Base-by-base conservation (phyloP, 2,113 vertebrate species). In the Dipodomys stephensi region DNA sequence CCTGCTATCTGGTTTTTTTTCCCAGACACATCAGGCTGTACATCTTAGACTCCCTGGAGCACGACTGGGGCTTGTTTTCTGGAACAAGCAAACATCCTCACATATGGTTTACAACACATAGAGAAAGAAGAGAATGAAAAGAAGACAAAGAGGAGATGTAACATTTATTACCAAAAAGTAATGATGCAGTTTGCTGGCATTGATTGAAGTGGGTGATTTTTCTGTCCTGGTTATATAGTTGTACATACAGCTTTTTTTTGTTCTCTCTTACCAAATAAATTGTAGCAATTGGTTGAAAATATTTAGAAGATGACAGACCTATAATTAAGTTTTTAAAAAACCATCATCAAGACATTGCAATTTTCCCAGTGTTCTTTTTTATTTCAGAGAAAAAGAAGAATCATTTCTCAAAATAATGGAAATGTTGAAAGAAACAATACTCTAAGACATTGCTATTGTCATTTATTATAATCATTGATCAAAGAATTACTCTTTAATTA, bases 281-380 rank as follows among this genome's bases (percentile, higher is more conserved):
- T 93, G 44, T 71, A 95, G 39, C 68, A 80, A 88, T 97, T 74
- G 93, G 4, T 39, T 27, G 49, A 96, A 96, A 87, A 81, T 79
- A 16, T 78, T 44, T 27, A 81, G 67, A 1, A 82, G 18, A 60
- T 32, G 95, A 39, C 72, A 95, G 27, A 87, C 68, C 78, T 97
- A 60, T 85, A 95, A 81, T 86, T 93, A 95, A 62, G 7, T 94
- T 98, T 96, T 85, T 46, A 85, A 88, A 92, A 39, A 97, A 71
- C 15, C 72, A 92, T 69, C 78, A 93, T 11, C 1, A 73, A 53
- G 92, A 35, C 7, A 28, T 60, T 46, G 49, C 7, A 11, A 20
- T 91, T 96, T 97, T 93, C 83, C 68, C 95, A 96, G 96, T 92
- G 73, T 94, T 95, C 7, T 82, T 92, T 96, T 80, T 71, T 77